Conservation (phyloP, 2,888 invertebrate genomes). For the Netelia virgata region DNA sequence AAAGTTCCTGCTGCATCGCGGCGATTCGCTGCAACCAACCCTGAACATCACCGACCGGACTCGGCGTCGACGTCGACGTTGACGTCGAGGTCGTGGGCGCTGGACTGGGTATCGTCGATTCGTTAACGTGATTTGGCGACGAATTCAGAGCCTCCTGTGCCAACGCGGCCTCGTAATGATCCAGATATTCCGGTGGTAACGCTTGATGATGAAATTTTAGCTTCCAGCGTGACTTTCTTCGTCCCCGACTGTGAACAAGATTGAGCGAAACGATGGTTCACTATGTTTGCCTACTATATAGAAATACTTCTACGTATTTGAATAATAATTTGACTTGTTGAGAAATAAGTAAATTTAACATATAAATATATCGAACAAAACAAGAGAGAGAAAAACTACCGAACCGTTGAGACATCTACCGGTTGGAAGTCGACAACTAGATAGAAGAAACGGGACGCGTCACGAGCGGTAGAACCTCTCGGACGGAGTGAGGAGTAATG, state of each 20-base stretch:
- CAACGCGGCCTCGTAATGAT: conserved; percentile 91
- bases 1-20: conserved; percentile 88
- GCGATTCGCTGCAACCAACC: conserved; percentile 92
- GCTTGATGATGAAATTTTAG: conserved; percentile 93
- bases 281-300: not conserved
- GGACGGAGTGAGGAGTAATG: no score
- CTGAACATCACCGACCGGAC: conserved; percentile 82
- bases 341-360: no score
- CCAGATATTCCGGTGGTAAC: conserved; percentile 91
- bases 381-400: no score
- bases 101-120: conserved; percentile 81
- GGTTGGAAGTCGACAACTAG: no score
- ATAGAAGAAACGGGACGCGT: no score
- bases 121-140: conserved; percentile 74
- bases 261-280: not conserved
- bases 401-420: no score
- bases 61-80: conserved; percentile 75
- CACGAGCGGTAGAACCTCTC: no score
- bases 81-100: conserved; percentile 81
- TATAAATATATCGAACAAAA: no score
- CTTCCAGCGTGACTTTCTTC: conserved; percentile 90
- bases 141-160: conserved; percentile 85
- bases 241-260: conserved; percentile 80
- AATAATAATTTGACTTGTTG: not conserved
- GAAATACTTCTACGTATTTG: not conserved